Conservation (phyloP, 2,113 vertebrate genomes). For the Nerophis lumbriciformis region DNA sequence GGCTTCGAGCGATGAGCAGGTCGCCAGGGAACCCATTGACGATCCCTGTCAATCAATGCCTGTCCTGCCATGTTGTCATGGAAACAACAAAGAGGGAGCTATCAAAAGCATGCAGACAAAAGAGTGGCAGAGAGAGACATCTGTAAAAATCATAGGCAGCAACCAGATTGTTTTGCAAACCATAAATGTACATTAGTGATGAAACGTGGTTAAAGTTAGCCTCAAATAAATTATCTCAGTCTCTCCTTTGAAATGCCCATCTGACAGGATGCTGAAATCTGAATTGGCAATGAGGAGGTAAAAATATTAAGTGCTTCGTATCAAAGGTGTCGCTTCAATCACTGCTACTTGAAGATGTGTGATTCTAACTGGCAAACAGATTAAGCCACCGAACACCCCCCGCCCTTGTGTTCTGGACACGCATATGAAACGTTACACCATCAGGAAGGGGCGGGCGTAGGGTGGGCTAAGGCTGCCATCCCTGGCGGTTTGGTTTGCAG, state of each 20-base stretch:
- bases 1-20: conserved; percentile 60
- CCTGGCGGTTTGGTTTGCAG: conserved; percentile 62
- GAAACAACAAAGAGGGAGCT: conserved; percentile 71
- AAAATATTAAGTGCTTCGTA: conserved; percentile 23
- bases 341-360: conserved; percentile 34
- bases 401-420: conserved; percentile 31
- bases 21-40: conserved; percentile 70
- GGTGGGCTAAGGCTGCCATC: conserved; percentile 54
- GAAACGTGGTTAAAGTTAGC: conserved; percentile 30
- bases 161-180: conserved; percentile 48
- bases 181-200: conserved; percentile 41
- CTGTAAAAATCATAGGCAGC: conserved; percentile 64
- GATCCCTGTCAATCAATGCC: conserved; percentile 72
- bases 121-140: conserved; percentile 64
- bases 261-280: conserved; percentile 43
- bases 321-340: conserved; percentile 26
- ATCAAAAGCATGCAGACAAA: conserved; percentile 66
- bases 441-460: conserved; percentile 40
- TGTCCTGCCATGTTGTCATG: conserved; percentile 72
- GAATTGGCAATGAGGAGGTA: conserved; percentile 10
- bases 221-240: conserved; percentile 43
- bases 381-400: conserved; percentile 20
- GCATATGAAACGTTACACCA: conserved; percentile 50
- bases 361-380: conserved; percentile 40
- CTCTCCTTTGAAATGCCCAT: conserved; percentile 33